phyloP scores from a whole-genome alignment of 2,797 vertebrate species.

The Syndactyla subalaris region DNA sequence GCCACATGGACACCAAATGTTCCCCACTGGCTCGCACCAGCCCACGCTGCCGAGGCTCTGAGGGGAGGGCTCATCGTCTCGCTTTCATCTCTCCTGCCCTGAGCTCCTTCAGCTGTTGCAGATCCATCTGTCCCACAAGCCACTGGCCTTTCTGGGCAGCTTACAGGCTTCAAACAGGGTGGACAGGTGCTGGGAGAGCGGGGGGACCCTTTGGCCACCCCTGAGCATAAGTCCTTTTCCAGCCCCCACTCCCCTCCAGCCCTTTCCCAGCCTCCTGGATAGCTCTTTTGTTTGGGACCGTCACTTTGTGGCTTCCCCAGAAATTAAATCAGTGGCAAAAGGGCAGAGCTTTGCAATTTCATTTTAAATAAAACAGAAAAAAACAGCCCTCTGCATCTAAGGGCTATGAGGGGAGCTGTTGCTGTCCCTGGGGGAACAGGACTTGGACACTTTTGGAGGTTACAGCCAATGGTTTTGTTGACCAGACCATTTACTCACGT shows the following conservation, averaged over 20 bases:
- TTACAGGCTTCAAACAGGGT: not conserved
- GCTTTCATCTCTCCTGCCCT: conserved; percentile 31
- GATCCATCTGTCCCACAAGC: not conserved
- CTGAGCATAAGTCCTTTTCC: not conserved
- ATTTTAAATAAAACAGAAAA: not conserved
- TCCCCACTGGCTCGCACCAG: not conserved
- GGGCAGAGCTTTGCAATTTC: not conserved
- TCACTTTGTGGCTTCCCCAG: not conserved
- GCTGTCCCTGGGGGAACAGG: not conserved
- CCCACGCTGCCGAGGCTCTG: accelerated
- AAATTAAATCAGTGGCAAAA: not conserved
- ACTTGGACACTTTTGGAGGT: not conserved
- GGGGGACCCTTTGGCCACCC: not conserved
- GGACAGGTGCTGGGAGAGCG: not conserved
- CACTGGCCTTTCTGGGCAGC: not conserved
- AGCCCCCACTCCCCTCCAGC: accelerated
- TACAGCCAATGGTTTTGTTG: not conserved
- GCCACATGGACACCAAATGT: conserved; percentile 74
- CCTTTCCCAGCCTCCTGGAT: not conserved
- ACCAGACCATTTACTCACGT: accelerated
- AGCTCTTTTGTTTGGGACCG: not conserved
- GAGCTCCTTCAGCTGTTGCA: conserved; percentile 11
- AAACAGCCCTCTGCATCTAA: not conserved
- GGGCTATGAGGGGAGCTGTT: not conserved
- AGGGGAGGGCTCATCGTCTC: not conserved